Evolutionary conservation across 2,888 invertebrate genomes (phyloP), one percentile per base, ranked within the genome.

Genomic region (Halictus ligatus): DNA sequence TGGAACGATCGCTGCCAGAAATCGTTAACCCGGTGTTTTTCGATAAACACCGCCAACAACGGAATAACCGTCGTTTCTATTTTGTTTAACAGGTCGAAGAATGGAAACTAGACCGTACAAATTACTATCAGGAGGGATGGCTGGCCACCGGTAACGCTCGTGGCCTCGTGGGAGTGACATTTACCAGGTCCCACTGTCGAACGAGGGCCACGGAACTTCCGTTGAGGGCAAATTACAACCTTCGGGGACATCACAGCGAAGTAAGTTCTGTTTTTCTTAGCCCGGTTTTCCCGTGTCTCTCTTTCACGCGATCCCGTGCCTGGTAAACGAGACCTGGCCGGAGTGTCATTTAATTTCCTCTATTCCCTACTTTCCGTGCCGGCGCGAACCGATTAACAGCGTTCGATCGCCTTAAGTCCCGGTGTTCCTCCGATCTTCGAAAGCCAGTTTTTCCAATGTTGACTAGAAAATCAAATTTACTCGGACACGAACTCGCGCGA

Each of bases 81-180:
- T 21, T 82, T 82, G 46, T 86, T 88, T 84, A 75, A 29, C 96
- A 98, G 98, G 98, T 98, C 95, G 98, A 98, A 95, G 98, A 98
- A 92, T 99, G 99, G 99, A 99, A 99, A 96, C 96, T 99, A 93
- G 99, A 99, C 96, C 97, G 98, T 92, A 98, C 98, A 94, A 98
- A 98, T 96, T 99, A 99, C 95, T 99, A 99, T 95, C 98, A 99
- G 96, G 99, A 99, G 95, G 99, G 99, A 75, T 99, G 99, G 99
- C 96, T 99, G 94, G 99, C 99, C 87, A 98, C 98, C 73, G 99
- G 99, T 91, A 99, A 99, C 95, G 97, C 98, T 85, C 97, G 98
- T 92, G 99, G 99, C 69, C 98, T 99, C 91, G 98, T 99, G 81
- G 99, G 99, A 81, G 99, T 99, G 78, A 99, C 99, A 83, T 99